A percentile compares a stretch with the other conserved stretches of the same genome.
Evolutionary conservation across 2,888 invertebrate genomes (phyloP).

Genomic region (Matsumyia berberina): DNA sequence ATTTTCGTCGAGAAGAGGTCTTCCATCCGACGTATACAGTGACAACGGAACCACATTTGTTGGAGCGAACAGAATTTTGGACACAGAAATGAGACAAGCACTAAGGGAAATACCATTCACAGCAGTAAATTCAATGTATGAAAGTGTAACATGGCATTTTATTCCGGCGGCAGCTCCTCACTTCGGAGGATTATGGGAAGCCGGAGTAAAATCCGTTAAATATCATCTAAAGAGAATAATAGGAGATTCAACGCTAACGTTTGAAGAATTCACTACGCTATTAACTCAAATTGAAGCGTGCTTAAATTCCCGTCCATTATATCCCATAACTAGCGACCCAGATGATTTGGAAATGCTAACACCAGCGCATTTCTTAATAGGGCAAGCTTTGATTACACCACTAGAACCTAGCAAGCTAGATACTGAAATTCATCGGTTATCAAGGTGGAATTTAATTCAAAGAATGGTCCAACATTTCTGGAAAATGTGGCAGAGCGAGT

Average conservation of each 20-base stretch:
- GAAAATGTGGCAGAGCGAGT: neutral
- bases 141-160: neutral
- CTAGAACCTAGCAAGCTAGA: neutral
- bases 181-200: neutral
- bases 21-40: neutral
- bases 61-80: constrained; percentile 2
- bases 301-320: too few relatives aligned
- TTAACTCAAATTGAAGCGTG: neutral
- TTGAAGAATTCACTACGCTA: neutral
- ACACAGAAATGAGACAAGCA: neutral
- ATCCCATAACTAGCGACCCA: too few relatives aligned
- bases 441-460: constrained; percentile 6
- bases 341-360: too few relatives aligned
- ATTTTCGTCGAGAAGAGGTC: constrained; percentile 1
- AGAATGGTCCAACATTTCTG: constrained; percentile 12
- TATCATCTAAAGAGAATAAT: neutral
- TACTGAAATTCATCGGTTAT: neutral
- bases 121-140: neutral
- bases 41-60: constrained; percentile 19
- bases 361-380: too few relatives aligned
- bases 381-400: too few relatives aligned
- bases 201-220: neutral
- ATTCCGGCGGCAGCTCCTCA: neutral
- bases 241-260: neutral
- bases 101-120: neutral